phyloP scores from a whole-genome alignment of 2,888 invertebrate species.

The Sialis lutaria region DNA sequence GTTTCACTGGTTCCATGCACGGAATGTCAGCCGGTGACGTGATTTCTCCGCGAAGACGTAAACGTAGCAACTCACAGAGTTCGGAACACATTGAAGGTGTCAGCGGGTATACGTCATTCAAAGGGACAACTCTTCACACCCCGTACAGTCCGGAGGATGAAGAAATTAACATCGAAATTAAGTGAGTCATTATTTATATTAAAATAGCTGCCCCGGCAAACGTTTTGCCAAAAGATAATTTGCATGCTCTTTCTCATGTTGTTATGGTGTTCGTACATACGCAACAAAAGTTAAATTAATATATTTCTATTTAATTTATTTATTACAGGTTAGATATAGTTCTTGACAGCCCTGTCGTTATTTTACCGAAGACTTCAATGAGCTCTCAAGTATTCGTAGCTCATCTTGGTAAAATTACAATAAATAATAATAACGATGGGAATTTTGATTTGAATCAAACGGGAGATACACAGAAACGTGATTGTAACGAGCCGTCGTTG shows the following conservation, averaged over 20 bases:
- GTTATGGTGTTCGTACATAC: too few relatives aligned
- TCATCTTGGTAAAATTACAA: conserved; percentile 77
- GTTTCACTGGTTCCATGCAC: conserved; percentile 26
- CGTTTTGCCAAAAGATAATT: too few relatives aligned
- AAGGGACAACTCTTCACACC: conserved; percentile 23
- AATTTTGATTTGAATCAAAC: conserved; percentile 8
- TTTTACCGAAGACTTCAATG: conserved; percentile 60
- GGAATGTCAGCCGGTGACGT: conserved; percentile 15
- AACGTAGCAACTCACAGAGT: conserved; percentile 14
- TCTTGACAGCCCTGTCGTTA: conserved; percentile 80
- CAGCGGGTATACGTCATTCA: conserved; percentile 21
- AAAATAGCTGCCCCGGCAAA: too few relatives aligned
- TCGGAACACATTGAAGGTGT: conserved; percentile 1
- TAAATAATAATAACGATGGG: conserved; percentile 25
- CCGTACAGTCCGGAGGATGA: conserved; percentile 24
- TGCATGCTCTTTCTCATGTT: too few relatives aligned
- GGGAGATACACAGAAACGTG: conserved; percentile 7
- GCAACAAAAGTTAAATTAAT: too few relatives aligned
- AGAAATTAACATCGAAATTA: conserved; percentile 13
- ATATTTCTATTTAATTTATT: too few relatives aligned
- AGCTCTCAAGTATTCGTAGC: conserved; percentile 78
- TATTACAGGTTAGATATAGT: conserved; percentile 50
- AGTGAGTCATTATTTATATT: conserved; percentile 12
- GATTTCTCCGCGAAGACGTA: conserved; percentile 30
- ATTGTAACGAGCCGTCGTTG: conserved; percentile 10